Base-by-base conservation (phyloP, 23 tunicate genomes). In the Halocynthia aurantium region DNA sequence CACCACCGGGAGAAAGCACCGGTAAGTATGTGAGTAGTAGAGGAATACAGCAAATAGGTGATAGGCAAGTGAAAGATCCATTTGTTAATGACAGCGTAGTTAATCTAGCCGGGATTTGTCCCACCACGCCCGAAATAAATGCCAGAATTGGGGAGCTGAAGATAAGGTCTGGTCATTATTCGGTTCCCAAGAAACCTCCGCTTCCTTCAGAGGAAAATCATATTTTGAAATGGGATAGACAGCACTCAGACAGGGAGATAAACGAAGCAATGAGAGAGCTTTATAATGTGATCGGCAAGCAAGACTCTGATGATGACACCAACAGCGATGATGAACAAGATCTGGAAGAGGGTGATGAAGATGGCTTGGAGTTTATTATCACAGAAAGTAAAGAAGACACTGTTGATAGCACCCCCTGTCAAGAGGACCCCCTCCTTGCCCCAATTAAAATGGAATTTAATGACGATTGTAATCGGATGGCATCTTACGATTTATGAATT, bases 131-230 rank as follows among this genome's bases (percentile, higher is more conserved):
- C 12, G 78, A 74, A 13, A 54, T 74, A 11, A 74, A 74, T 13
- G 78, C 57, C 22, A 20, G 56, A 11, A 20, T 82, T 50, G 98
- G 69, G 22, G 70, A 76, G 81, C 60, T 82, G 40, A 78, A 87
- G 84, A 92, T 92, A 67, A 55, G 74, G 55, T 75, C 75, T 64
- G 98, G 98, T 5, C 89, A 87, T 69, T 92, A 92, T 52, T 78
- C 98, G 8, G 98, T 83, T 7, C 98, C 98, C 7, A 72, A 77
- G n/a, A 77, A 82, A 52, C 97, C 87, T 49, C 98, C 98, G 7
- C 70, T 53, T 49, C 88, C 82, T 10, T 84, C 95, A 6, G 40
- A 70, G 8, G 55, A 56, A 8, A 21, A 50, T 17, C 57, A 80
- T 31, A 51, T 62, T 9, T 53, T 63, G 57, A 15, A 63, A 22